These are phyloP conservation scores for Monarcha castaneiventris DNA, from an alignment of 2,113 vertebrate species.

Conservation along the genomic window DNA sequence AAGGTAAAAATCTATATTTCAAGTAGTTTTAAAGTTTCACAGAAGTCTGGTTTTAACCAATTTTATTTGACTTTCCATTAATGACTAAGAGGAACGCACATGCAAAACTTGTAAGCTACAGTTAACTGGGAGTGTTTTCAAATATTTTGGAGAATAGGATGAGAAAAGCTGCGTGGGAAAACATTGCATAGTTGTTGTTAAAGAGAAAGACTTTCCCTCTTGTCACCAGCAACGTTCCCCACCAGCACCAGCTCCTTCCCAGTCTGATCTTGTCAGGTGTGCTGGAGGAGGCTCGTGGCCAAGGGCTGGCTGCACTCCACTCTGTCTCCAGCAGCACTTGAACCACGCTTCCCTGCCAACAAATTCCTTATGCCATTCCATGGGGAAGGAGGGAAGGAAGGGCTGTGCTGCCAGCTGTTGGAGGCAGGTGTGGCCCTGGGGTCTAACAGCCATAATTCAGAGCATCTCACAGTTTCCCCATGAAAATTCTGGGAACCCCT, in stretches of 20 bases:
- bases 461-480: not conserved
- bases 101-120: not conserved
- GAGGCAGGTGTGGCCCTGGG: constrained; percentile 4
- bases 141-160: not conserved
- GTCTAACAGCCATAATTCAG: not conserved
- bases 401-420: not conserved
- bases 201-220: not conserved
- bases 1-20: not conserved
- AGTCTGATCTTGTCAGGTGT: not conserved
- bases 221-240: not conserved
- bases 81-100: not conserved
- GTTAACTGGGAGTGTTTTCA: not conserved
- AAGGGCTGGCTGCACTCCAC: not conserved
- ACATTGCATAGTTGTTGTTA: not conserved
- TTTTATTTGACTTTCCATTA: not conserved
- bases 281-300: not conserved
- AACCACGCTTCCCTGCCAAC: not conserved
- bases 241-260: not conserved
- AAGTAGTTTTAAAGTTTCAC: not conserved
- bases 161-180: not conserved
- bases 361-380: not conserved
- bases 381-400: not conserved
- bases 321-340: not conserved
- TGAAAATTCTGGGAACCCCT: not conserved
- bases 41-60: not conserved